Evolutionary conservation across 2,113 vertebrate genomes (phyloP), one percentile per base, ranked within the genome.

Genomic region (Origma solitaria): DNA sequence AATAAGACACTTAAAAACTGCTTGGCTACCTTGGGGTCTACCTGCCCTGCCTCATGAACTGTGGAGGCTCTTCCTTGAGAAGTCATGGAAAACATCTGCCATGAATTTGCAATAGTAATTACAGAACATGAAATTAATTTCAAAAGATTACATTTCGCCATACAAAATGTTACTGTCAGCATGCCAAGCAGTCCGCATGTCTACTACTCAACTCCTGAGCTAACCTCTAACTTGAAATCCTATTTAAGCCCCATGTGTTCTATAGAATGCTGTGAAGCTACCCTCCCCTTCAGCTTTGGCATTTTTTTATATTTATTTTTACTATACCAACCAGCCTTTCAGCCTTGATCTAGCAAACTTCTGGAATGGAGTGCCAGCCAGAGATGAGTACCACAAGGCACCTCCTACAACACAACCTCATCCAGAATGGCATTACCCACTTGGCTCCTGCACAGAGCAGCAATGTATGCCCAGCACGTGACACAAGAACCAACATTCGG

Each of bases 341-440:
- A 58, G 35, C 64, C 68, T 75, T 50, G 53, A 70, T 17, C 19
- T 27, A 28, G 33, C 17, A 90, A 79, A 31, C 25, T 13, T 68
- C 73, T 38, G n/a, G 37, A 38, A 25, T 0, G 22, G 27, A 44
- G 9, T 14, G 27, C 21, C 40, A 79, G 25, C 13, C 44, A 35
- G 30, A 10, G 7, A 60, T 22, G 42, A 35, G n/a, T 23, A 45
- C 9, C 13, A 4, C 28, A 23, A 81, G 70, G 28, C 9, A 69
- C 9, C 15, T 40, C 44, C 24, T 51, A 9, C 0, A 0, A 53
- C 9, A 40, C 1, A 27, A 11, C 9, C 35, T 65, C 5, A 0
- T 40, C 54, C 37, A 14, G 9, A 6, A 45, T 1, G 2, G 17
- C 1, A 0, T 13, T 33, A 64, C 13, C 40, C 51, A 42, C 5